phyloP scores from a whole-genome alignment of 2,888 invertebrate species.

The Nasonia oneida region DNA sequence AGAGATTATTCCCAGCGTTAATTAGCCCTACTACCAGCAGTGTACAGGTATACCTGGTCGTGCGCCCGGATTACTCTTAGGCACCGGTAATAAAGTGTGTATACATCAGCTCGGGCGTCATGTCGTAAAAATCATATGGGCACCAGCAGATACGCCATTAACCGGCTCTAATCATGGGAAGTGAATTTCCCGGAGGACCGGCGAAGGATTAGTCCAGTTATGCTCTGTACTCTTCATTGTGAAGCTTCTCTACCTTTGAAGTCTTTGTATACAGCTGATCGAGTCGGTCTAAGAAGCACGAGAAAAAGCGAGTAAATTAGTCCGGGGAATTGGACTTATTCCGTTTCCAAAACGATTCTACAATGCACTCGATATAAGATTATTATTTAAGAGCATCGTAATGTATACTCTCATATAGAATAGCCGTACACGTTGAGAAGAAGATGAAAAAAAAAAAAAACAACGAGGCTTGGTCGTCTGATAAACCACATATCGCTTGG shows the following conservation, averaged over 20 bases:
- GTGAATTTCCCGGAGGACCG: background rate
- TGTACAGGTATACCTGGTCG: background rate
- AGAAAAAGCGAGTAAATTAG: background rate
- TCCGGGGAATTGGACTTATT: background rate
- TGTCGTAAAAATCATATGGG: conserved; percentile 12
- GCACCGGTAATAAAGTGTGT: background rate
- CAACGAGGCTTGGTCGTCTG: conserved; percentile 1
- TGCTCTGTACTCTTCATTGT: background rate
- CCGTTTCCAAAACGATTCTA: background rate
- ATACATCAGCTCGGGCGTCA: background rate
- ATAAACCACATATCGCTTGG: conserved; percentile 19
- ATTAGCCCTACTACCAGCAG: background rate
- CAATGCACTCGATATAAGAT: background rate
- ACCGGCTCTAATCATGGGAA: background rate
- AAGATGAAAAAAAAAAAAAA: background rate
- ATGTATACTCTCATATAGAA: background rate
- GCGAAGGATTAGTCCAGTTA: background rate
- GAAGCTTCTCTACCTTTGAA: background rate
- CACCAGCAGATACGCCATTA: background rate
- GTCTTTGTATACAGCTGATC: background rate
- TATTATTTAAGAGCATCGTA: background rate
- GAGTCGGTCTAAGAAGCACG: background rate
- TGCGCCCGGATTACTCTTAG: background rate
- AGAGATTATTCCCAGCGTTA: too few relatives aligned
- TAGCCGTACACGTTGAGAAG: background rate